Base-by-base conservation (phyloP, 2,113 vertebrate species). In the Antechinus flavipes region DNA sequence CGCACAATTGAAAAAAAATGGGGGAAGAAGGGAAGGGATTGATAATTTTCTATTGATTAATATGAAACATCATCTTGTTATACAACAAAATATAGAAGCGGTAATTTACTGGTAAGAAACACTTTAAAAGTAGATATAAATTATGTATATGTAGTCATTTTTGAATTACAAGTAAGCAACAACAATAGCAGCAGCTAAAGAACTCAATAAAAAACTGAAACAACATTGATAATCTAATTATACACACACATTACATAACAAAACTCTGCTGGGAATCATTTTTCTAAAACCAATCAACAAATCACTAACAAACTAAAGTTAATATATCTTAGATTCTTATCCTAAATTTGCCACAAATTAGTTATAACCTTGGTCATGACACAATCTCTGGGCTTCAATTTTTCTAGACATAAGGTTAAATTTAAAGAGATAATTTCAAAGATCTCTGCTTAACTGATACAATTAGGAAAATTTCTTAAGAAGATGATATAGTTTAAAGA, bases 1-100 rank as follows among this genome's bases (percentile, higher is more conserved):
- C 92, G 50, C 90, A 96, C 0, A 54, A 97, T 92, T 97, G 35
- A 97, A 97, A 94, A 84, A 61, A 92, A 94, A 94, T 27, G 92
- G 96, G 10, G 12, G 61, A 22, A 30, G 30, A 16, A 30, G 12
- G 35, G 58, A 68, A 95, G 95, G 95, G 93, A 97, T 92, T 96
- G 54, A 91, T 35, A 97, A 92, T 96, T 98, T 97, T 97, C 96
- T 96, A 98, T 94, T n/a, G 97, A 89, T 95, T 93, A 98, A 96
- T 93, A 94, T 93, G 95, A 98, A 98, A 97, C 30, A 95, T 55
- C 95, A 96, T 90, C 42, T 92, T 95, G 92, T 94, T 91, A 98
- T 16, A n/a, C 30, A 49, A 49, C 49, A 49, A 96, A 35, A 68
- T n/a, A 91, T 89, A 95, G 0, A 94, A 91, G n/a, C 93, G 90